Evolutionary conservation across 2,797 vertebrate species (phyloP).

Genomic region (Nothura maculosa): DNA sequence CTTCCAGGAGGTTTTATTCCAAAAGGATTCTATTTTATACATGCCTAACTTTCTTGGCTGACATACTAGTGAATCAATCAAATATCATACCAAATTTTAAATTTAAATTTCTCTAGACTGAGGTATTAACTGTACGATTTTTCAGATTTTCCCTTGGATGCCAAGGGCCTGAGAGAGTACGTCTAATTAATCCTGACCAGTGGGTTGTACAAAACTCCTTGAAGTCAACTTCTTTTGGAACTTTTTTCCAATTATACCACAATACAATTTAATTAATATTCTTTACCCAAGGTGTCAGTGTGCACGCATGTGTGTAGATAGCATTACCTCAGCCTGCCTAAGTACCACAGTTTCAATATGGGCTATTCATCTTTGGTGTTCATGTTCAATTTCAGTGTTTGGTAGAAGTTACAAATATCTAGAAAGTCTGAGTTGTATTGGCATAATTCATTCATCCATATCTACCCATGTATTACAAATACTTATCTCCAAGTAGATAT

Average conservation of each 20-base stretch:
- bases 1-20: neutral
- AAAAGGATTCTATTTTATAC: neutral
- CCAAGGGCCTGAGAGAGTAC: neutral
- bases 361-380: neutral
- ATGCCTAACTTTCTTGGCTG: neutral
- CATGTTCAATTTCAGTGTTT: neutral
- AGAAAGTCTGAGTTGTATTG: neutral
- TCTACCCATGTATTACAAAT: neutral
- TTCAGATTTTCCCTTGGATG: neutral
- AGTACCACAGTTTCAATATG: neutral
- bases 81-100: neutral
- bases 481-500: neutral
- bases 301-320: neutral
- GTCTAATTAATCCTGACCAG: neutral
- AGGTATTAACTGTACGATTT: neutral
- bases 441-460: neutral
- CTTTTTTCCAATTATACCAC: neutral
- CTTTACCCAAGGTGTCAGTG: neutral
- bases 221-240: neutral
- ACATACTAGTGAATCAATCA: neutral
- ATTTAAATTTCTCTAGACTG: neutral
- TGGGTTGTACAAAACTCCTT: neutral
- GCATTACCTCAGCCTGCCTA: neutral
- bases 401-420: neutral
- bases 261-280: neutral